Conservation (phyloP, 2,113 vertebrate species). For the Microcebus lehilahytsara region DNA sequence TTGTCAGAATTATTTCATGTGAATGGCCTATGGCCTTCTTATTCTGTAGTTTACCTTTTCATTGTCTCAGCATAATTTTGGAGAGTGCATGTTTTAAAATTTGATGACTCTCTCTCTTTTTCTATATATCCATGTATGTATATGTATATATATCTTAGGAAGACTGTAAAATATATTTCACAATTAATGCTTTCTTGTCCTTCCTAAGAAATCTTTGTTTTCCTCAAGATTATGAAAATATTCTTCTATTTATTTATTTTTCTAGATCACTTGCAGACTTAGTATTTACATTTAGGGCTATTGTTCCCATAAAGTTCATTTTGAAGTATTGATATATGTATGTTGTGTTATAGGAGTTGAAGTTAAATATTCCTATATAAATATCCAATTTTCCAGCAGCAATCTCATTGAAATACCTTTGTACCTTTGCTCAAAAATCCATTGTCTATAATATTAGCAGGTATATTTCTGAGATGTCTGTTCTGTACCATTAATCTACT, state of each 20-base stretch:
- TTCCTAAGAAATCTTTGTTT: neutral
- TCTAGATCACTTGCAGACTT: neutral
- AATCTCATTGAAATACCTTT: neutral
- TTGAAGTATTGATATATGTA: neutral
- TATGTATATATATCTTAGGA: no score
- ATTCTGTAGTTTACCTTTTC: neutral
- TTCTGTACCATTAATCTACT: neutral
- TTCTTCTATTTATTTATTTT: neutral
- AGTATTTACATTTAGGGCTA: neutral
- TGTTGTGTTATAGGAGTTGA: neutral
- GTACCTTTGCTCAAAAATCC: neutral
- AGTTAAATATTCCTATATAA: neutral
- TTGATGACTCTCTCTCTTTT: neutral
- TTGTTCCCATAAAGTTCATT: neutral
- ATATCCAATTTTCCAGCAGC: neutral
- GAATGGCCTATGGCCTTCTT: neutral
- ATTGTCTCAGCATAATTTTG: neutral
- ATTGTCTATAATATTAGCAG: neutral
- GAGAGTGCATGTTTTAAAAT: neutral
- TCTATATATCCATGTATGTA: neutral
- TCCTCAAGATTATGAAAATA: neutral
- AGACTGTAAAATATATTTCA: neutral
- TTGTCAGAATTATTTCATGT: neutral
- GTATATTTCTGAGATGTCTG: neutral
- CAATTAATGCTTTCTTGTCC: neutral